Evolutionary conservation across 2,113 vertebrate species (phyloP).

Genomic region (Fulica atra): DNA sequence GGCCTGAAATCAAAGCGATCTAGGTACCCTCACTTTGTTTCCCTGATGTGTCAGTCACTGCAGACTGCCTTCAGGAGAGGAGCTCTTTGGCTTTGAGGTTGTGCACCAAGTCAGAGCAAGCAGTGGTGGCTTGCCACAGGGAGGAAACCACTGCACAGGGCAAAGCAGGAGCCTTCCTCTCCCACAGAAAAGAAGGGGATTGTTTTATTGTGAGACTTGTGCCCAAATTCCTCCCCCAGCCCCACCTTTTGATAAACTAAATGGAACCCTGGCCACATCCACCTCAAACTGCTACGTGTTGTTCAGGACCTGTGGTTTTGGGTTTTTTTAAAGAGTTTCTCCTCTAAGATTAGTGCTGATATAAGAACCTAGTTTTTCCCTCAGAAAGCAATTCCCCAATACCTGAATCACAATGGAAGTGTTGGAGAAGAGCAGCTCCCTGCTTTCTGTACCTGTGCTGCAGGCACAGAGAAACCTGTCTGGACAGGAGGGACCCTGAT

Average conservation of each 20-base stretch:
- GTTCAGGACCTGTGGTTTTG: not conserved
- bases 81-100: slow-evolving; percentile 23
- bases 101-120: not conserved
- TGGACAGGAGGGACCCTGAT: not conserved
- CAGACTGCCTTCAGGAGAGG: not conserved
- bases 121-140: not conserved
- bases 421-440: not conserved
- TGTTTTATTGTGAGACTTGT: not conserved
- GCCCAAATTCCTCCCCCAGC: not conserved
- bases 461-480: not conserved
- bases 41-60: not conserved
- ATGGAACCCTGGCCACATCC: no score
- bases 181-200: not conserved
- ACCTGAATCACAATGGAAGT: not conserved
- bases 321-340: not conserved
- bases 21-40: not conserved
- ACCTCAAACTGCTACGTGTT: not conserved
- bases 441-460: not conserved
- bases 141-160: not conserved
- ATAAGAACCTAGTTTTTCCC: not conserved
- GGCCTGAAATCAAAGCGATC: not conserved
- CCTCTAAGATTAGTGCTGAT: not conserved
- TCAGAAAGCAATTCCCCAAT: not conserved
- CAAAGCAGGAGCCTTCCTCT: not conserved
- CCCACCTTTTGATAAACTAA: not conserved